Evolutionary conservation across 2,888 invertebrate species (phyloP).

Genomic region (Amblyteles armatorius): DNA sequence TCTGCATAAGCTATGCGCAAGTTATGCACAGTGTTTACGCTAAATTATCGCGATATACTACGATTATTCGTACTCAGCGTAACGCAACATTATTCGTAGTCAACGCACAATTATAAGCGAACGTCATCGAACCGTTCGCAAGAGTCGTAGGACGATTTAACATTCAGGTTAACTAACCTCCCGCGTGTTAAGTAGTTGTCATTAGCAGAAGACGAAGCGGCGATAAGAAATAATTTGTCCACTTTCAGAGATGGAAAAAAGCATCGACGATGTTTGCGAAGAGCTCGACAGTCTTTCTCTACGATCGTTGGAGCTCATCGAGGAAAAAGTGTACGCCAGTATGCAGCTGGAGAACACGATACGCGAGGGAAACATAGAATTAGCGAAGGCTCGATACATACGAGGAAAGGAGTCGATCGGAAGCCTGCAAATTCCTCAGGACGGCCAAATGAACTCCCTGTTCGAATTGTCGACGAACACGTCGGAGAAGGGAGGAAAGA

Average conservation of each 20-base stretch:
- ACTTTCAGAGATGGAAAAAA: constrained; percentile 72
- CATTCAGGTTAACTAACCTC: constrained; percentile 54
- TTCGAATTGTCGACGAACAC: constrained; percentile 80
- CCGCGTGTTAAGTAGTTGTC: not conserved
- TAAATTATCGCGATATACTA: not conserved
- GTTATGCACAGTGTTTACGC: constrained; percentile 19
- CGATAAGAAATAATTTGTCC: not conserved
- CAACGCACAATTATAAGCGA: not conserved
- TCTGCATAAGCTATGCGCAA: constrained; percentile 1
- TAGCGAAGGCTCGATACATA: constrained; percentile 93
- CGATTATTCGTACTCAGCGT: not conserved
- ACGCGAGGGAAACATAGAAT: constrained; percentile 89
- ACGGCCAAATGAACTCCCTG: constrained; percentile 76
- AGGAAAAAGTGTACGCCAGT: constrained; percentile 89
- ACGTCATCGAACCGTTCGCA: not conserved
- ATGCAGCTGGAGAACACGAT: constrained; percentile 89
- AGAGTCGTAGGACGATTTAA: not conserved
- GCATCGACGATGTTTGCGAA: constrained; percentile 85
- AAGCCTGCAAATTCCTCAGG: constrained; percentile 89
- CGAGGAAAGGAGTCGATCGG: constrained; percentile 91
- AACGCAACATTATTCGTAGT: not conserved
- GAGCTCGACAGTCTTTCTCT: constrained; percentile 90
- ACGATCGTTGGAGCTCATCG: constrained; percentile 89
- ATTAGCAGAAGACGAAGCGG: not conserved
- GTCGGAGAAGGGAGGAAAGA: constrained; percentile 69